Evolutionary conservation across 1,140 invertebrate genomes (phyloP).

Genomic region (Achatina immaculata): DNA sequence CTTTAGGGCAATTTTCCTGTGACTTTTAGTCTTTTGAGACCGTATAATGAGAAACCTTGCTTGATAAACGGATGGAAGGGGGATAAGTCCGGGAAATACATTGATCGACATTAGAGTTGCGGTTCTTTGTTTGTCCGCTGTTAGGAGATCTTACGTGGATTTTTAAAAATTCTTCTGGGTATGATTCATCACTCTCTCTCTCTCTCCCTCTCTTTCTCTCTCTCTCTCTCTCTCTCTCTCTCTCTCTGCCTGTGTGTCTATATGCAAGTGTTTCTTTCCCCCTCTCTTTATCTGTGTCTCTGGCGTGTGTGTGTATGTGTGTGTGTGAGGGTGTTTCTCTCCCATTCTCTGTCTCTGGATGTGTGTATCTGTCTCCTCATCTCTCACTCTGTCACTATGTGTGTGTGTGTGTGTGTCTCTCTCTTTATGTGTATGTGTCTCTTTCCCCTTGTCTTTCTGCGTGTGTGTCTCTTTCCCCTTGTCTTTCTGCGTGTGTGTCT

Average conservation of each 20-base stretch:
- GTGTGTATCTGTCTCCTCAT: not conserved
- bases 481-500: no score
- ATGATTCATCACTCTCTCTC: not conserved
- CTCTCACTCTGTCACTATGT: no score
- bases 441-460: not conserved
- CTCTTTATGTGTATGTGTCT: not conserved
- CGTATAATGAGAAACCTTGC: not conserved
- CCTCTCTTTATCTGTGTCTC: not conserved
- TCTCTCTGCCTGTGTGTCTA: not conserved
- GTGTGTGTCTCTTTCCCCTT: no score
- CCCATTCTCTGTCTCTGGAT: not conserved
- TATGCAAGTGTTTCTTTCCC: not conserved
- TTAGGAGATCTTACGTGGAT: no score
- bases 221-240: not conserved
- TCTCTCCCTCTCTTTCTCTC: not conserved
- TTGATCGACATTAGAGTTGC: no score
- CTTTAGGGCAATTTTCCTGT: not conserved
- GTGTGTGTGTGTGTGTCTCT: no score
- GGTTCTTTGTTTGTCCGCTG: no score
- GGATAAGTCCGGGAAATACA: not conserved
- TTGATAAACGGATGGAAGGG: not conserved
- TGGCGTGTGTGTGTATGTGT: not conserved
- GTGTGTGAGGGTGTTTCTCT: not conserved
- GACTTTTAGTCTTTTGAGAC: not conserved
- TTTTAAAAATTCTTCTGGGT: no score